These are phyloP conservation scores for Diploscapter pachys DNA, from an alignment of 1,140 invertebrate genomes.

Conservation along the genomic window DNA sequence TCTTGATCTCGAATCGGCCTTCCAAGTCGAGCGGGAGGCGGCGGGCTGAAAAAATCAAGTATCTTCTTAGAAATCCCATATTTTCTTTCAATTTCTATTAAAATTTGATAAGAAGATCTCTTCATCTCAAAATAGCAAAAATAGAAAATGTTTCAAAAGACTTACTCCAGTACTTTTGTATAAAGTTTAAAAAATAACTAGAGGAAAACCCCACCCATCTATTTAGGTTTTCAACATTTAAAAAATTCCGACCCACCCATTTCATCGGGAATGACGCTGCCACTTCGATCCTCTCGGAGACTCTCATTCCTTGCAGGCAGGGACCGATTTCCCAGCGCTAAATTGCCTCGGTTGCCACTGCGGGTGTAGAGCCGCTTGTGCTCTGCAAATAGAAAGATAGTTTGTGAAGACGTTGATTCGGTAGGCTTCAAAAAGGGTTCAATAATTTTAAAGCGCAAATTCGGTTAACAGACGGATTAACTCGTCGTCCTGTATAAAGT, in stretches of 20 bases:
- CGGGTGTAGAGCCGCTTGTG: slow-evolving; percentile 3
- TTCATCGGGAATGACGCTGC: slow-evolving; percentile 35
- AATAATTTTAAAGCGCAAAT: too few species aligned
- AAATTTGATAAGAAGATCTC: background rate
- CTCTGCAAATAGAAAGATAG: background rate
- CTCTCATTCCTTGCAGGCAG: slow-evolving; percentile 39
- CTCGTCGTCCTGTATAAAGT: too few species aligned
- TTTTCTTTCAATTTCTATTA: background rate
- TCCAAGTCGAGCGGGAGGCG: slow-evolving; percentile 29
- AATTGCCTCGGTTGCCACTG: background rate
- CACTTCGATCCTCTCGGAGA: slow-evolving; percentile 33
- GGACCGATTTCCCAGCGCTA: slow-evolving; percentile 18
- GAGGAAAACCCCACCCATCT: background rate
- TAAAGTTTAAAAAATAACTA: background rate
- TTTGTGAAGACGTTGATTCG: background rate
- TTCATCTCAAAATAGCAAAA: background rate
- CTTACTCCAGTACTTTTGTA: background rate
- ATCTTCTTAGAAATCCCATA: background rate
- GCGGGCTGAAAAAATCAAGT: slow-evolving; percentile 18
- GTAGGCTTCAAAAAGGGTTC: too few species aligned
- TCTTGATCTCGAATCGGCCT: slow-evolving; percentile 23
- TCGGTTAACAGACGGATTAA: too few species aligned
- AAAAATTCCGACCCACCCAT: slow-evolving; percentile 6
- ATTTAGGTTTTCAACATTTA: background rate
- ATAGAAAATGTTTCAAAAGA: background rate